Evolutionary conservation across 1,140 invertebrate genomes (phyloP).

Genomic region (Trachymyrmex cornetzi): DNA sequence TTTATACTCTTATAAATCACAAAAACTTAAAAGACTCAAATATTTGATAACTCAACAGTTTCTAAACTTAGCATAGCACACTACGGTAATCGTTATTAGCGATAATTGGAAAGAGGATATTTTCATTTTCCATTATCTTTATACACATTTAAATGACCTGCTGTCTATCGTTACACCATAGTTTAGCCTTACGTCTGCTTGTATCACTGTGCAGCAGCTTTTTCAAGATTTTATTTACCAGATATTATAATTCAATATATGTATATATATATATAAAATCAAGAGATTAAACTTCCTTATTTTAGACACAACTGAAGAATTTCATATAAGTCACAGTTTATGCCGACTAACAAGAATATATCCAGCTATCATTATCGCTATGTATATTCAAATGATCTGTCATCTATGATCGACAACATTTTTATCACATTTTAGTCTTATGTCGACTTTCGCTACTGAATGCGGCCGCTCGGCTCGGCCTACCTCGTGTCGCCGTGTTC

Average conservation of each 20-base stretch:
- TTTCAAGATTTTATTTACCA: not conserved
- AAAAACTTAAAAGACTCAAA: not conserved
- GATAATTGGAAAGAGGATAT: not conserved
- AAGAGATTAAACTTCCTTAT: not conserved
- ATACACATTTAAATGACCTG: not conserved
- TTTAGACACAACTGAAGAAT: not conserved
- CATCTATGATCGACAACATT: slow-evolving; percentile 33
- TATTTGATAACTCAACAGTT: not conserved
- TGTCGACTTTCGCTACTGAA: slow-evolving; percentile 45
- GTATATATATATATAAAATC: not conserved
- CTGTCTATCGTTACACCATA: not conserved
- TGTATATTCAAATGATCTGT: slow-evolving; percentile 23
- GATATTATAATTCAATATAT: not conserved
- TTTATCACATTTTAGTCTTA: slow-evolving; percentile 35
- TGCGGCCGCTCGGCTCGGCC: slow-evolving; percentile 58
- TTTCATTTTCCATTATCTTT: not conserved
- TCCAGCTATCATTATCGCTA: slow-evolving; percentile 33
- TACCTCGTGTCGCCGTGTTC: slow-evolving; percentile 90
- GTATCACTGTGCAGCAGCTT: not conserved
- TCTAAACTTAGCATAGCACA: not conserved
- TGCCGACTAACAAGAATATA: not conserved
- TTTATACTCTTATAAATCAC: not conserved
- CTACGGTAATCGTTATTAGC: not conserved
- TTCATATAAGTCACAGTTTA: not conserved
- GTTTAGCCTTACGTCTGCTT: not conserved